These are phyloP conservation scores for Lysiphlebus fabarum DNA, from an alignment of 1,140 invertebrate genomes.

Conservation along the genomic window DNA sequence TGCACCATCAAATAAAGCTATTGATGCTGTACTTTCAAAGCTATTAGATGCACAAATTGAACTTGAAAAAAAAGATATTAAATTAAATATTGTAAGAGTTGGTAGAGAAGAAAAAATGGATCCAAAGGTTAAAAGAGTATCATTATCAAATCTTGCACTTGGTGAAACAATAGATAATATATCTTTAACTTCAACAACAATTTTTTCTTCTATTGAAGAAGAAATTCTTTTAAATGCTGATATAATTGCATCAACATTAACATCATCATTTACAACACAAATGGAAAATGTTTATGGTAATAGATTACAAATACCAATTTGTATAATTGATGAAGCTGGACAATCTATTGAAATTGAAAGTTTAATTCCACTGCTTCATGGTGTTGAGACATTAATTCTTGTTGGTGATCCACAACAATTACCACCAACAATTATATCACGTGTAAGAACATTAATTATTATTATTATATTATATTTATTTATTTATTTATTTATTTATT, in stretches of 20 bases:
- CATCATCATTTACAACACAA: too few relatives aligned
- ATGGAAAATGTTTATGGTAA: neutral
- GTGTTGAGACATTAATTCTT: constrained; percentile 71
- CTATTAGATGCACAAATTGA: too few relatives aligned
- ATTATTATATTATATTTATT: neutral
- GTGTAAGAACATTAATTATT: constrained; percentile 50
- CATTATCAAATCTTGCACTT: neutral
- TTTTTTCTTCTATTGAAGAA: neutral
- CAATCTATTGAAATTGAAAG: constrained; percentile 80
- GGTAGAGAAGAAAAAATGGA: constrained; percentile 13
- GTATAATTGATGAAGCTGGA: constrained; percentile 89
- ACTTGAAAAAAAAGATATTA: neutral
- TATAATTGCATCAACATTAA: neutral
- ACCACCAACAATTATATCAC: constrained; percentile 72
- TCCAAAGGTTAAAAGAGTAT: neutral
- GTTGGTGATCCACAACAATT: constrained; percentile 88
- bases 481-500: neutral
- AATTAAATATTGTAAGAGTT: neutral
- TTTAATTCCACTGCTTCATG: constrained; percentile 72
- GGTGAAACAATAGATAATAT: neutral
- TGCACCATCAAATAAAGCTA: constrained; percentile 5
- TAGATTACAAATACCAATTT: constrained; percentile 64
- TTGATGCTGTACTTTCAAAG: constrained; percentile 3
- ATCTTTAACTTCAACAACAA: neutral
- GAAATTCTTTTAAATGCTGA: neutral